A percentile compares a stretch with the other conserved stretches of the same genome.
These are phyloP conservation scores for Fistularia commersonii DNA, from an alignment of 2,797 vertebrate genomes.

Conservation along the genomic window DNA sequence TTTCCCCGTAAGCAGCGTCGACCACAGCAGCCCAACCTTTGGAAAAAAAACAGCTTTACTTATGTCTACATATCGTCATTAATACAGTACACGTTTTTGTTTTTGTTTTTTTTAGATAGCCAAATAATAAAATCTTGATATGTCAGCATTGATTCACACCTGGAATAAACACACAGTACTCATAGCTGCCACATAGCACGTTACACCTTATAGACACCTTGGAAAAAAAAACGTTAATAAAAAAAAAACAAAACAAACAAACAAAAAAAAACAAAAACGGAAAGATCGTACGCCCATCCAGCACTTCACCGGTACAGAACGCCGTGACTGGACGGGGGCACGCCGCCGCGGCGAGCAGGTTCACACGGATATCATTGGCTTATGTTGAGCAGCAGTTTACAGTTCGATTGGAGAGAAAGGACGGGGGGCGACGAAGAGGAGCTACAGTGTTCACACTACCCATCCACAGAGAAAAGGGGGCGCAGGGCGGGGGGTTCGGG, in stretches of 20 bases:
- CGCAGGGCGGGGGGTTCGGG: conserved; percentile 52
- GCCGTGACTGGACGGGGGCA: conserved; percentile 30
- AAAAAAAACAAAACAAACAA: conserved; percentile 11
- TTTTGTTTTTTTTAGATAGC: conserved; percentile 75
- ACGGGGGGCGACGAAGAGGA: conserved; percentile 56
- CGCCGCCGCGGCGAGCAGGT: conserved; percentile 54
- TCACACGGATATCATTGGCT: conserved; percentile 55
- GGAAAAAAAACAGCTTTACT: conserved; percentile 76
- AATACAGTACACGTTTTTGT: conserved; percentile 77
- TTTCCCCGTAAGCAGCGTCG: neutral
- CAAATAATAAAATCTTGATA: conserved; percentile 83
- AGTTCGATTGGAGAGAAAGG: conserved; percentile 65
- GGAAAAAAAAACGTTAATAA: conserved; percentile 60
- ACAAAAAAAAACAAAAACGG: conserved; percentile 56
- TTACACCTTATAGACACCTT: conserved; percentile 79
- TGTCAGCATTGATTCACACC: conserved; percentile 81
- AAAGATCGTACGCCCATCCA: conserved; percentile 60
- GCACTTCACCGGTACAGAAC: conserved; percentile 59
- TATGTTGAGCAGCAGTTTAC: conserved; percentile 74
- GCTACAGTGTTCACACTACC: conserved; percentile 70
- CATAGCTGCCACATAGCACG: conserved; percentile 83
- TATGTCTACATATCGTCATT: conserved; percentile 75
- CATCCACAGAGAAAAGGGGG: conserved; percentile 56
- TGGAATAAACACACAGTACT: conserved; percentile 83
- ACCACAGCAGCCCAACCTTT: conserved; percentile 54